phyloP scores from a whole-genome alignment of 2,888 invertebrate species.

The Anthophora plumipes region DNA sequence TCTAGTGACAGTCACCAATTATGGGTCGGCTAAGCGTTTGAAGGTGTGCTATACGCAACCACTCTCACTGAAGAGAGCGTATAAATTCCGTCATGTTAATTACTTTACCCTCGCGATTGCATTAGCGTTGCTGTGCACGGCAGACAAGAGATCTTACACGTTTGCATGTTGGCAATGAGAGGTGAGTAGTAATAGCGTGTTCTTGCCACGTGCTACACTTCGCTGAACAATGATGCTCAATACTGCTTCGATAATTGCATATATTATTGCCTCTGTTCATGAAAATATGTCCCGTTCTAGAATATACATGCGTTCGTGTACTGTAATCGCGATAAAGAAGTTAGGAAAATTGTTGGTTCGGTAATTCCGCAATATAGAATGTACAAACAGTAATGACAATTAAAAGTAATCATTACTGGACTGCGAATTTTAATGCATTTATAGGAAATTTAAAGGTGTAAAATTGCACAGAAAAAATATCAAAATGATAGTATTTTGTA shows the following conservation, averaged over 20 bases:
- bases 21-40: slow-evolving; percentile 2
- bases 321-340: not conserved
- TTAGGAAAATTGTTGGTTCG: not conserved
- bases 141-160: slow-evolving; percentile 38
- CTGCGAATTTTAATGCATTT: no score
- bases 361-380: not conserved
- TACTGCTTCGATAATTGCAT: slow-evolving; percentile 32
- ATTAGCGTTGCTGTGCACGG: slow-evolving; percentile 28
- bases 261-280: slow-evolving; percentile 5
- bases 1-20: slow-evolving; percentile 12
- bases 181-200: slow-evolving; percentile 22
- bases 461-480: no score
- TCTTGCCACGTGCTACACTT: slow-evolving; percentile 3
- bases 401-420: no score
- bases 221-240: slow-evolving; percentile 13
- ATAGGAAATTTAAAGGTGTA: no score
- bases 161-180: slow-evolving; percentile 26
- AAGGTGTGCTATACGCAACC: not conserved
- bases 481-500: no score
- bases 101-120: slow-evolving; percentile 44
- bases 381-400: no score
- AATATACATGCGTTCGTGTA: not conserved
- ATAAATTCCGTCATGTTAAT: slow-evolving; percentile 53
- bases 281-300: not conserved
- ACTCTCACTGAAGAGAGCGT: slow-evolving; percentile 12